Evolutionary conservation across 1,140 invertebrate genomes (phyloP), one percentile per base, ranked within the genome.

Genomic region (Dysdera silvatica): DNA sequence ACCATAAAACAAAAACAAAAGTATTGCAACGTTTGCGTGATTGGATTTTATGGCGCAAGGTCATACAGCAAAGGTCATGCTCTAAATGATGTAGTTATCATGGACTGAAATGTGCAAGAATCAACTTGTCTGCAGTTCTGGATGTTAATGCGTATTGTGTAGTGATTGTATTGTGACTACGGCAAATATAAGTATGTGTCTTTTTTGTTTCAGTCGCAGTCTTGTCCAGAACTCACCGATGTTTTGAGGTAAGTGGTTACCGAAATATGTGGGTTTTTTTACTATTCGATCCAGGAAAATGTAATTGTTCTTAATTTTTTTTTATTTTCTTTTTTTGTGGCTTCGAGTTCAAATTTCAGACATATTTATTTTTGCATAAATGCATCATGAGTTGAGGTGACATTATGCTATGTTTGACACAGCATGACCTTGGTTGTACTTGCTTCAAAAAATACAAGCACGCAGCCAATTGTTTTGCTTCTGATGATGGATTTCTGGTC

Each of bases 221-320:
- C 86, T 74, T 92, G 89, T 78, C 85, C 87, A 73, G 92, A 95
- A 73, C 77, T 96, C 18, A 68, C 68, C 28, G 71, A 75, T 64
- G 72, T 77, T 59, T 69, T 78, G 41, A 71, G 69, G 74, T 75
- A 71, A 72, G 70, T 63, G 14, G 1, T 23, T n/a, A n/a, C n/a
- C n/a, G n/a, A n/a, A n/a, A 59, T 31, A 7, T 26, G 86, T 33
- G 20, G n/a, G 35, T 55, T 29, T 6, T 56, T 51, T 59, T 5
- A 32, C 26, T 47, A 16, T 52, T 91, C 0, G 79, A 83, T 53
- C 31, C 12, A 31, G 28, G 18, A 60, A 24, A 26, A 52, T 47
- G 31, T 43, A 41, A 16, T 32, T 37, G 26, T 33, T 20, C 55
- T 2, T 40, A 18, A 40, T 40, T 40, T 40, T 40, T 4, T 16